phyloP scores from a whole-genome alignment of 1,140 invertebrate genomes.

The Choristoneura fumiferana region DNA sequence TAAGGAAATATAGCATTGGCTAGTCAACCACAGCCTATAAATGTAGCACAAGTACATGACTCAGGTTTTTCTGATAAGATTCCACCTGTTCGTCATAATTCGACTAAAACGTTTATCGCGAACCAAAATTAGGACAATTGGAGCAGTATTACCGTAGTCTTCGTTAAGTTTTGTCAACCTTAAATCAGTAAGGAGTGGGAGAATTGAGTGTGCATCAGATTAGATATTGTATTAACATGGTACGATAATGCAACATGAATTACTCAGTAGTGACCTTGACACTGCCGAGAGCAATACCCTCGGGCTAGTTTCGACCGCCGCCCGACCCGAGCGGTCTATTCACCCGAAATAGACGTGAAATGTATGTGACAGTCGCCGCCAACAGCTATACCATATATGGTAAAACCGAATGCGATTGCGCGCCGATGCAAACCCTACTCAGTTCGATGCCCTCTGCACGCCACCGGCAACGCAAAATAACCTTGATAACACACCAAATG shows the following conservation, averaged over 20 bases:
- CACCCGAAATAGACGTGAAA: conserved; percentile 60
- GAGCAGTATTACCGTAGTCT: too few relatives aligned
- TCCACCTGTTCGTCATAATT: conserved; percentile 1
- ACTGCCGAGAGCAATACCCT: conserved; percentile 39
- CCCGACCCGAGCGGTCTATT: conserved; percentile 29
- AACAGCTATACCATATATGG: conserved; percentile 71
- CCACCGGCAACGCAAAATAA: conserved; percentile 29
- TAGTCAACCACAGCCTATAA: not conserved
- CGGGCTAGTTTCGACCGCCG: conserved; percentile 12
- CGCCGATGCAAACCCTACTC: conserved; percentile 57
- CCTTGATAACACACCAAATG: conserved; percentile 44
- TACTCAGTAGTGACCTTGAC: conserved; percentile 38
- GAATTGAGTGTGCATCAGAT: too few relatives aligned
- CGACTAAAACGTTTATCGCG: not conserved
- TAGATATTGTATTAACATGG: conserved; percentile 26
- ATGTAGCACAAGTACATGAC: not conserved
- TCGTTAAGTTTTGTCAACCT: too few relatives aligned
- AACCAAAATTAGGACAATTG: not conserved
- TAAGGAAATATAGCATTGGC: conserved; percentile 11
- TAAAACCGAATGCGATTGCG: conserved; percentile 68
- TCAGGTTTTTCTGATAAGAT: conserved; percentile 14
- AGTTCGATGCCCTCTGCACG: conserved; percentile 61
- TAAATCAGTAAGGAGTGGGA: too few relatives aligned
- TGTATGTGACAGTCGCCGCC: conserved; percentile 47
- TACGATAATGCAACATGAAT: conserved; percentile 15